phyloP scores from a whole-genome alignment of 2,797 vertebrate genomes.

The Botia kubotai region DNA sequence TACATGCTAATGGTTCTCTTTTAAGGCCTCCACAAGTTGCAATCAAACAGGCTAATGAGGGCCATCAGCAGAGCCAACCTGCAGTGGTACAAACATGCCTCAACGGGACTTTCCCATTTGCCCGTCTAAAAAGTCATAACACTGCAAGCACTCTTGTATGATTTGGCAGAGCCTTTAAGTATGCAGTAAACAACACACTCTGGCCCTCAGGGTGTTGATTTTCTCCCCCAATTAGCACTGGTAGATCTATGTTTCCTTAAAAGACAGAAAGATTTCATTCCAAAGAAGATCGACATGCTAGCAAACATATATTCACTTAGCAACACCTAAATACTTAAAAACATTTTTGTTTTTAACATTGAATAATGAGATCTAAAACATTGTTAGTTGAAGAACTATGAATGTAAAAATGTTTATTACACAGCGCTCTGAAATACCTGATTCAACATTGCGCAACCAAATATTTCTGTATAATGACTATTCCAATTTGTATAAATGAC shows the following conservation, averaged over 20 bases:
- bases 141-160: conserved; percentile 20
- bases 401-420: too few relatives aligned
- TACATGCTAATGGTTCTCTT: conserved; percentile 13
- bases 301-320: neutral
- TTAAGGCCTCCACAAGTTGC: conserved; percentile 15
- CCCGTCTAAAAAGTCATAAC: conserved; percentile 30
- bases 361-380: too few relatives aligned
- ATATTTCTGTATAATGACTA: too few relatives aligned
- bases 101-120: conserved; percentile 23
- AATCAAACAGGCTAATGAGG: conserved; percentile 41
- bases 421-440: too few relatives aligned
- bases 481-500: too few relatives aligned
- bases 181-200: conserved; percentile 20
- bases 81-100: conserved; percentile 26
- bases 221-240: conserved; percentile 22
- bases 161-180: conserved; percentile 34
- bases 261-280: neutral
- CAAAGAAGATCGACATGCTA: too few relatives aligned
- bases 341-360: too few relatives aligned
- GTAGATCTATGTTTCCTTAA: conserved; percentile 28
- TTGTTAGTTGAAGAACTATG: too few relatives aligned
- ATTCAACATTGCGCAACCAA: too few relatives aligned
- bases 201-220: conserved; percentile 23
- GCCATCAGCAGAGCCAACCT: conserved; percentile 24
- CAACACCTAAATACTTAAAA: neutral